phyloP scores from a whole-genome alignment of 2,888 invertebrate species.

The Meteorus colon region DNA sequence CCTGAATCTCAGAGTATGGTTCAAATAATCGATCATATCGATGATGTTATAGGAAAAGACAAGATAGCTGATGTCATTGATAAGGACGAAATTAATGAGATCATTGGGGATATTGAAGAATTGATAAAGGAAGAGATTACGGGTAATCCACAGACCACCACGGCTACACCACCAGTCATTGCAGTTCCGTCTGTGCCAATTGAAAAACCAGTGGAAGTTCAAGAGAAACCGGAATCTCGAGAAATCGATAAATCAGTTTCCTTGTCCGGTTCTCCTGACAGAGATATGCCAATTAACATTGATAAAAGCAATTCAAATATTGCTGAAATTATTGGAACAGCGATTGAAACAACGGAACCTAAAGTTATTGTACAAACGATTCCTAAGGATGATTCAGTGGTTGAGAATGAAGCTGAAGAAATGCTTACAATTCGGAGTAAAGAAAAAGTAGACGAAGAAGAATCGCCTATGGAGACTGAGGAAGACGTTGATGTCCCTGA shows the following conservation, averaged over 20 bases:
- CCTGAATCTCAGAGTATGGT: constrained; percentile 64
- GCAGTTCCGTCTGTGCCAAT: constrained; percentile 52
- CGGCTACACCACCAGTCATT: constrained; percentile 49
- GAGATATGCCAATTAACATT: constrained; percentile 76
- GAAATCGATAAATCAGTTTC: constrained; percentile 74
- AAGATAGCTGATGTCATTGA: constrained; percentile 68
- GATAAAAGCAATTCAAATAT: constrained; percentile 76
- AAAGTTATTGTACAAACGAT: constrained; percentile 42
- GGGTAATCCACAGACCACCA: constrained; percentile 59
- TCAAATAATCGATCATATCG: constrained; percentile 68
- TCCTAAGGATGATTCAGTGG: neutral
- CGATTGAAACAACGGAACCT: constrained; percentile 56
- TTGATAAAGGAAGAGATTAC: constrained; percentile 70
- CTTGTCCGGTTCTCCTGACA: constrained; percentile 73
- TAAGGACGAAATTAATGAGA: constrained; percentile 71
- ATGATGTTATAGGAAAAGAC: constrained; percentile 68
- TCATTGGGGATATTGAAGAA: constrained; percentile 70
- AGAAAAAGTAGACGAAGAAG: constrained; percentile 47
- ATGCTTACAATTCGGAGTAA: constrained; percentile 7
- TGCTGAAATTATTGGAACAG: constrained; percentile 74
- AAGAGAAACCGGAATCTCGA: constrained; percentile 69
- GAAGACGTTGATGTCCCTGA: constrained; percentile 46
- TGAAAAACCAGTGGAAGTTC: constrained; percentile 52
- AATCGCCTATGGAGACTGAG: constrained; percentile 52
- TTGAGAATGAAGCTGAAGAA: constrained; percentile 1